Evolutionary conservation across 2,888 invertebrate species (phyloP).

Genomic region (Microchrysa polita): DNA sequence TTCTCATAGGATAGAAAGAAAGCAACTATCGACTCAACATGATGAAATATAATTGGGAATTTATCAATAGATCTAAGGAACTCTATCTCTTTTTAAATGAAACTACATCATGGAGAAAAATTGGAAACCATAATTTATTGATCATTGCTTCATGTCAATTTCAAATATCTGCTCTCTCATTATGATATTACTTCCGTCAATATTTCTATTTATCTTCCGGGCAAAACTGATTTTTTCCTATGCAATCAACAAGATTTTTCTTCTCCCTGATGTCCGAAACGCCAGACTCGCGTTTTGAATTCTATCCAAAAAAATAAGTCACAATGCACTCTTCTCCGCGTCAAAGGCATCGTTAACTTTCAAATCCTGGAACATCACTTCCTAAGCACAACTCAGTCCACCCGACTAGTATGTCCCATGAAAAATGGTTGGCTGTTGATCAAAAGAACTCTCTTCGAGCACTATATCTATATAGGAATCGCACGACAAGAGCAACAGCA

Average conservation of each 20-base stretch:
- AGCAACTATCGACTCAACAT: no score
- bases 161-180: no score
- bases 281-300: neutral
- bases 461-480: neutral
- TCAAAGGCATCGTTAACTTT: neutral
- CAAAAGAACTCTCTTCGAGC: constrained; percentile 4
- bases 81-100: no score
- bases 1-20: no score
- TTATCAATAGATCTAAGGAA: no score
- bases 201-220: no score
- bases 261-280: neutral
- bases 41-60: no score
- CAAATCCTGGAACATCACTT: neutral
- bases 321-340: neutral
- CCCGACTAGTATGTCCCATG: neutral
- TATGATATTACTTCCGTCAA: no score
- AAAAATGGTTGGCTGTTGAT: constrained; percentile 34
- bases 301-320: neutral
- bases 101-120: no score
- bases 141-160: no score
- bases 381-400: neutral
- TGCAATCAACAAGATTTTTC: constrained; percentile 11
- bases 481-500: neutral
- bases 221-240: neutral
- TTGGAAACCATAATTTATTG: no score